Evolutionary conservation across 1,140 invertebrate species (phyloP), one percentile per base, ranked within the genome.

Genomic region (Drosophila nasuta): DNA sequence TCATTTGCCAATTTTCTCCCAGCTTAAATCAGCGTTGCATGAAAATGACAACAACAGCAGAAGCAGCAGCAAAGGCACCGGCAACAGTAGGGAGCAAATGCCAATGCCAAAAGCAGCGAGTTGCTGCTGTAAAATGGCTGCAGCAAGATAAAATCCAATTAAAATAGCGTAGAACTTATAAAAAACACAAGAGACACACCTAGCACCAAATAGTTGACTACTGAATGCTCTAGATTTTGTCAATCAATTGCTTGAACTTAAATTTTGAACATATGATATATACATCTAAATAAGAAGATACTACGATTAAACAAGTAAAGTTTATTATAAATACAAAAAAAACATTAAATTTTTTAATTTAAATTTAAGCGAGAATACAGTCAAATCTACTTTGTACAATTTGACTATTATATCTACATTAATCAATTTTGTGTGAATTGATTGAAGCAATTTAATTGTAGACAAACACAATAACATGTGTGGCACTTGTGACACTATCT

Each of bases 91-190:
- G 25, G 10, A 58, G 63, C 56, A 62, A 67, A 67, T 45, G 45
- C 56, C 63, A 67, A 38, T 41, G 57, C 15, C 43, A 59, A 59
- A 45, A 63, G 66, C 58, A 11, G n/a, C 52, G 15, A 75, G 66
- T 57, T 48, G 35, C 41, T 11, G 46, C 43, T 78, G 77, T 74
- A 74, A 88, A 88, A 73, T 74, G 73, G 82, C 56, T 75, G 83
- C 77, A 54, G 63, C 80, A 87, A 75, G 80, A 87, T 82, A 83
- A 83, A 87, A 87, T 88, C 82, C 82, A 87, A 88, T 87, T 87
- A 88, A 87, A 87, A 87, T 77, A 77, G 77, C 66, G 69, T 38
- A 69, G 65, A 82, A 77, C 65, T 88, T 73, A 72, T 66, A 60
- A 57, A 70, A 82, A 51, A 65, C 6, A 68, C 35, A 43, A 33